These are phyloP conservation scores for Toxostoma redivivum DNA, from an alignment of 2,113 vertebrate species.

Conservation along the genomic window DNA sequence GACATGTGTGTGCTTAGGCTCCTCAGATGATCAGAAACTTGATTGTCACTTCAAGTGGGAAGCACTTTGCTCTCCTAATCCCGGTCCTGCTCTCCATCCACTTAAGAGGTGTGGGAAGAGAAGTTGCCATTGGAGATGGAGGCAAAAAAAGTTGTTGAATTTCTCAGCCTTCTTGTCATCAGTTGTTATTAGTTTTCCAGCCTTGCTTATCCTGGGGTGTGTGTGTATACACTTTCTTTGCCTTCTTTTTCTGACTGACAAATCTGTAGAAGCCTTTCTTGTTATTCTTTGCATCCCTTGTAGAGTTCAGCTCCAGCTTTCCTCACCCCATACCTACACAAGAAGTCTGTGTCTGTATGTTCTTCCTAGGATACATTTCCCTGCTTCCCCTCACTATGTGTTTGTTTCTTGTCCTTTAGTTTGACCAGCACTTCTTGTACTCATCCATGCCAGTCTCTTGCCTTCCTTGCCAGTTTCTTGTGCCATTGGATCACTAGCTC, in stretches of 20 bases:
- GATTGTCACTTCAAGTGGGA: neutral
- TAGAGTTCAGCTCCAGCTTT: neutral
- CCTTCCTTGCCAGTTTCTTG: neutral
- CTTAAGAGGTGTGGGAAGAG: neutral
- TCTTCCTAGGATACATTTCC: neutral
- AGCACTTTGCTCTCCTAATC: neutral
- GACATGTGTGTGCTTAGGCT: neutral
- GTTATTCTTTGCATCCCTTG: neutral
- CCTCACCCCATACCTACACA: neutral
- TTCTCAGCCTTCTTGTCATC: neutral
- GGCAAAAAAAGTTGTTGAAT: neutral
- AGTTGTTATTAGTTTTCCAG: neutral
- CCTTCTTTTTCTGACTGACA: neutral
- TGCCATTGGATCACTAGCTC: neutral
- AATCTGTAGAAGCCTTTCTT: neutral
- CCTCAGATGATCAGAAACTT: neutral
- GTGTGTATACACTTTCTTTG: neutral
- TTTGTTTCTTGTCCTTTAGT: neutral
- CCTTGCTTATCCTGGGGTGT: neutral
- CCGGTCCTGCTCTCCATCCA: neutral
- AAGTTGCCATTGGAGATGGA: neutral
- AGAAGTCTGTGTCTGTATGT: accelerated
- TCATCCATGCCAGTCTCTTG: neutral
- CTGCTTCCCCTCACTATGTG: neutral
- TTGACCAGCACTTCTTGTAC: neutral